These are phyloP conservation scores for Papilio elwesi DNA, from an alignment of 2,888 invertebrate genomes.

Conservation along the genomic window DNA sequence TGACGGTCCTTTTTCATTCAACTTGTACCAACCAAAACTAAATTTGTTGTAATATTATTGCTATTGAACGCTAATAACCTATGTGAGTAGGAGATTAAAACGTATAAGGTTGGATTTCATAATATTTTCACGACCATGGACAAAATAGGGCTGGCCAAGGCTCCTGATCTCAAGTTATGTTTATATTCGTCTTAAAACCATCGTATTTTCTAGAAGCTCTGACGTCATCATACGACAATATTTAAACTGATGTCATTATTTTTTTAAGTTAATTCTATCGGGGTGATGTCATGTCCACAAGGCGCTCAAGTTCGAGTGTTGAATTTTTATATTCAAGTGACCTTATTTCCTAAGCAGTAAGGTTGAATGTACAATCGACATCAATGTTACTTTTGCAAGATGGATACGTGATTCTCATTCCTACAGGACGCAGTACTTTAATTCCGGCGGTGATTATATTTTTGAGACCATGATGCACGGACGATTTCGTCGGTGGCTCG, in stretches of 20 bases:
- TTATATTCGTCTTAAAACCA: slow-evolving; percentile 11
- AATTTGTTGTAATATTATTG: too few species aligned
- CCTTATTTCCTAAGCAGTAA: slow-evolving; percentile 4
- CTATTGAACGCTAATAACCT: too few species aligned
- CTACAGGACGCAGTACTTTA: slow-evolving; percentile 14
- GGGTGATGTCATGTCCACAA: slow-evolving; percentile 40
- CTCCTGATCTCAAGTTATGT: neutral
- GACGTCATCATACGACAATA: slow-evolving; percentile 39
- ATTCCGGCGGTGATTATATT: slow-evolving; percentile 6
- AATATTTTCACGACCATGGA: neutral
- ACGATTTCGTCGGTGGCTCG: neutral
- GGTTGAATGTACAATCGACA: slow-evolving; percentile 17
- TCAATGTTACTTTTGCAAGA: slow-evolving; percentile 8
- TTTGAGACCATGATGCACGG: slow-evolving; percentile 8
- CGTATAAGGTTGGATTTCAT: neutral
- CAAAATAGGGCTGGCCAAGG: neutral
- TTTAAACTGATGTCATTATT: slow-evolving; percentile 40
- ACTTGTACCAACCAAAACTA: too few species aligned
- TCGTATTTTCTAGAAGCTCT: slow-evolving; percentile 18
- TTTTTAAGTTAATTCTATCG: slow-evolving; percentile 39
- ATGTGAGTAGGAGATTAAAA: neutral
- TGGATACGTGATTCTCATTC: slow-evolving; percentile 1
- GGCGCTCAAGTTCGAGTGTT: slow-evolving; percentile 26
- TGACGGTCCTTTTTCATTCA: too few species aligned
- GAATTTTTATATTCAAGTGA: slow-evolving; percentile 23